phyloP scores from a whole-genome alignment of 2,113 vertebrate genomes.

The Camarhynchus parvulus region DNA sequence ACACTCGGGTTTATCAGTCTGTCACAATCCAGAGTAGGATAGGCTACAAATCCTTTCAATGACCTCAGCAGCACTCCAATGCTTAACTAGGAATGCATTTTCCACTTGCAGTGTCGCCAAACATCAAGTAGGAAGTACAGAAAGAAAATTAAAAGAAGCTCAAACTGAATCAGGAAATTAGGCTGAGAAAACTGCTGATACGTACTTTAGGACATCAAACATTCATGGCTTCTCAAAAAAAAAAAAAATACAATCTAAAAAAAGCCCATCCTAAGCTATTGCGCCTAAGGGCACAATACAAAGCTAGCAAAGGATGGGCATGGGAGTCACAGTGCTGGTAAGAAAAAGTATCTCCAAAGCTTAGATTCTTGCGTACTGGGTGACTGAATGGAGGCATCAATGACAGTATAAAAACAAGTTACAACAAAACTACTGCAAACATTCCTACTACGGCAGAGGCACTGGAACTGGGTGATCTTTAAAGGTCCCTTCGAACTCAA shows the following conservation, averaged over 20 bases:
- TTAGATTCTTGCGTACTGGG: not conserved
- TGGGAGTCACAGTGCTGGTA: rapidly evolving
- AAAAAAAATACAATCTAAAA: not conserved
- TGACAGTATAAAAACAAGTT: rapidly evolving
- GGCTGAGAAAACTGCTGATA: not conserved
- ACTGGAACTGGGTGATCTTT: not conserved
- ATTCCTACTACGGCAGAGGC: no score
- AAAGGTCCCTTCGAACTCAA: not conserved
- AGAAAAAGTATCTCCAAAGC: not conserved
- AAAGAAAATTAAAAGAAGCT: not conserved
- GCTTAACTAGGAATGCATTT: not conserved
- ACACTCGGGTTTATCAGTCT: not conserved
- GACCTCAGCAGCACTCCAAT: not conserved
- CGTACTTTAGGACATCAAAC: rapidly evolving
- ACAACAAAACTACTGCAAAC: not conserved
- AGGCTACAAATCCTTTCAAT: not conserved
- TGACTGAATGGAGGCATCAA: not conserved
- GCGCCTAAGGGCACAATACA: rapidly evolving
- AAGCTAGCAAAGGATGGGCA: no score
- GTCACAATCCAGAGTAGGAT: not conserved
- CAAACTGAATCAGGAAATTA: not conserved
- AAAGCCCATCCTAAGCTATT: not conserved
- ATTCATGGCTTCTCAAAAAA: not conserved
- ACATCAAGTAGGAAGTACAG: not conserved
- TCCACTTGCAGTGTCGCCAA: not conserved